Percentiles rank a stretch among this genome's conserved stretches.
phyloP scores from a whole-genome alignment of 2,888 invertebrate species.

The Coleophora deauratella region DNA sequence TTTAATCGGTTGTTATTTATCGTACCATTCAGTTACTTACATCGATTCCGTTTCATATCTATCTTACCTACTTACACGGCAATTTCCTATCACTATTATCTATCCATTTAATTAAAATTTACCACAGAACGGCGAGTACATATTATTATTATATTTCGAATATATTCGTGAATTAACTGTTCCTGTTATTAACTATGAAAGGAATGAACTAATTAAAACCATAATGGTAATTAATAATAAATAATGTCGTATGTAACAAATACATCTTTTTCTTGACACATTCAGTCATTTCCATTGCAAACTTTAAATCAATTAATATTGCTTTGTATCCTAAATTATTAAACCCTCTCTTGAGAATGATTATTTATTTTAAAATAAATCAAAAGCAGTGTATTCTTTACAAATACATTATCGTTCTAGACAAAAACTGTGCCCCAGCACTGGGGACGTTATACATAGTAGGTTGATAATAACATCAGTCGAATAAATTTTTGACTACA shows the following conservation, averaged over 20 bases:
- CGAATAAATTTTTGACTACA: conserved; percentile 47
- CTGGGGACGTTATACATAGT: too few species aligned
- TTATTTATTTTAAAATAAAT: too few species aligned
- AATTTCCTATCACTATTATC: conserved; percentile 14
- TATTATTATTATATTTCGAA: conserved; percentile 28
- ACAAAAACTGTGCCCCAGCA: too few species aligned
- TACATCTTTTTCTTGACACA: background rate
- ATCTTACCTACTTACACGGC: conserved; percentile 23
- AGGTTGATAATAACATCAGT: conserved; percentile 40
- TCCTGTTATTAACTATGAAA: too few species aligned
- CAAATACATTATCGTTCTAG: too few species aligned
- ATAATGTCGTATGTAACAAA: too few species aligned
- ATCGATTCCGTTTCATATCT: conserved; percentile 14
- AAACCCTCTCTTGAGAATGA: too few species aligned
- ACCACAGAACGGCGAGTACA: conserved; percentile 45
- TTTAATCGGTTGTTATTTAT: conserved; percentile 1
- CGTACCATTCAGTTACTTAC: background rate
- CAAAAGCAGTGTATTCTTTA: too few species aligned
- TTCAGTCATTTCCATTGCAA: background rate
- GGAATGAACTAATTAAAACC: too few species aligned
- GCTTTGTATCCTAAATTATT: too few species aligned
- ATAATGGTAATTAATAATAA: too few species aligned
- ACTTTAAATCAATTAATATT: too few species aligned
- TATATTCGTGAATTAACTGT: conserved; percentile 13
- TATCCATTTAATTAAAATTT: conserved; percentile 2